Base-by-base conservation (phyloP, 2,113 vertebrate species). In the Myxocyprinus asiaticus region DNA sequence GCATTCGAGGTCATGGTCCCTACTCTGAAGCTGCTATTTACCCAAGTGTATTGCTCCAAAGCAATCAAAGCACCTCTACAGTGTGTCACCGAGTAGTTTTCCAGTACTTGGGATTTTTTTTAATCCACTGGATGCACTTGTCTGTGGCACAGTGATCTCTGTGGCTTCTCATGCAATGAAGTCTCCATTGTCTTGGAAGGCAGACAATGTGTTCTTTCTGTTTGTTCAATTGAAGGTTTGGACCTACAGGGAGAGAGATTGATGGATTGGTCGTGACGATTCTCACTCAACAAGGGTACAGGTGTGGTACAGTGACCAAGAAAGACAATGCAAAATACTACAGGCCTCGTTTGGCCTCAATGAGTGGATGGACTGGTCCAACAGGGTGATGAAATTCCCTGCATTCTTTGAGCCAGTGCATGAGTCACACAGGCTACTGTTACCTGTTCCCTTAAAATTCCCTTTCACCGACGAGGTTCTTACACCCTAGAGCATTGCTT, bases 311-410 rank as follows among this genome's bases (percentile, higher is more conserved):
- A 67, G 15, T 84, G 56, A 78, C 64, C 56, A 17, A 43, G 76
- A 58, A 59, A 9, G 44, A 51, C 10, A 69, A 55, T 44, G 76
- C 65, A 14, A 50, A 79, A 58, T 22, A 56, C 50, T 7, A 4
- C 65, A 44, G 15, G 48, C 22, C 22, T 33, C 22, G 22, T 33
- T 33, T 62, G 22, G 77, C 43, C 73, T 74, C 58, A 22, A 51
- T 0, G 9, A 80, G 83, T 8, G n/a, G 83, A 62, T 47, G 6
- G 65, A 82, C 81, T 70, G 81, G 83, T 80, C 6, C 1, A 77
- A 53, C 68, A 6, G 59, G 83, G 51, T 82, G 83, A 80, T 74
- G 77, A 82, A 82, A 82, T 82, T 15, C 76, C 15, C 51, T 43
- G 50, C 67, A 48, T 47, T 75, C 56, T 58, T 67, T 53, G 14